A percentile compares a stretch with the other conserved stretches of the same genome.
Evolutionary conservation across 2,888 invertebrate species (phyloP).

Genomic region (Nemapogon koenigi): DNA sequence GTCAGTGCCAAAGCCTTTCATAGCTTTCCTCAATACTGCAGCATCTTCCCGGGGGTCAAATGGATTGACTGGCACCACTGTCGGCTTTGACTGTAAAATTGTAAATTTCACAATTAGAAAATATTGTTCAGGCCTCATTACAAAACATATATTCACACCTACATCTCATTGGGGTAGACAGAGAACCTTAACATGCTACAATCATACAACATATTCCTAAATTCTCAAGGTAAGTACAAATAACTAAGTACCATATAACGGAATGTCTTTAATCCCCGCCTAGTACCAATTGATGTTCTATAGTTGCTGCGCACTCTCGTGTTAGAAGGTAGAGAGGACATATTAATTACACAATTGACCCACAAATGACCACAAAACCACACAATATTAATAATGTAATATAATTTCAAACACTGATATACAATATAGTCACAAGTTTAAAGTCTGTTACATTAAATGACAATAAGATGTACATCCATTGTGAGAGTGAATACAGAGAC

Average conservation of each 20-base stretch:
- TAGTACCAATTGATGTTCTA: constrained; percentile 52
- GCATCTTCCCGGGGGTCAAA: constrained; percentile 85
- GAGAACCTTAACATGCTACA: too few relatives aligned
- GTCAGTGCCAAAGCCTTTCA: constrained; percentile 93
- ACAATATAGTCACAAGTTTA: neutral
- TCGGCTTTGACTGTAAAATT: constrained; percentile 71
- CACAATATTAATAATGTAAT: neutral
- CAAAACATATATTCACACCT: too few relatives aligned
- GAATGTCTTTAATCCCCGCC: constrained; percentile 56
- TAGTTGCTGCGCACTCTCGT: constrained; percentile 55
- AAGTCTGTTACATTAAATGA: neutral
- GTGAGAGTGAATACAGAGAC: too few relatives aligned
- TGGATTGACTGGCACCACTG: constrained; percentile 75
- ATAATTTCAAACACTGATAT: neutral
- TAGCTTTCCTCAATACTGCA: constrained; percentile 81
- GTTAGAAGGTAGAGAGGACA: constrained; percentile 57
- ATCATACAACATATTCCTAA: too few relatives aligned
- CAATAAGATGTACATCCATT: too few relatives aligned
- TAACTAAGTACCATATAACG: constrained; percentile 56
- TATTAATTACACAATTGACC: constrained; percentile 27
- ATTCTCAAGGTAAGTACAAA: too few relatives aligned
- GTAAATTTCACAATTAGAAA: too few relatives aligned
- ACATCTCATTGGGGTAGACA: too few relatives aligned
- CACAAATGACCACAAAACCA: neutral
- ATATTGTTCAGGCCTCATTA: too few relatives aligned